phyloP scores from a whole-genome alignment of 2,888 invertebrate genomes.

The Machimus rusticus region DNA sequence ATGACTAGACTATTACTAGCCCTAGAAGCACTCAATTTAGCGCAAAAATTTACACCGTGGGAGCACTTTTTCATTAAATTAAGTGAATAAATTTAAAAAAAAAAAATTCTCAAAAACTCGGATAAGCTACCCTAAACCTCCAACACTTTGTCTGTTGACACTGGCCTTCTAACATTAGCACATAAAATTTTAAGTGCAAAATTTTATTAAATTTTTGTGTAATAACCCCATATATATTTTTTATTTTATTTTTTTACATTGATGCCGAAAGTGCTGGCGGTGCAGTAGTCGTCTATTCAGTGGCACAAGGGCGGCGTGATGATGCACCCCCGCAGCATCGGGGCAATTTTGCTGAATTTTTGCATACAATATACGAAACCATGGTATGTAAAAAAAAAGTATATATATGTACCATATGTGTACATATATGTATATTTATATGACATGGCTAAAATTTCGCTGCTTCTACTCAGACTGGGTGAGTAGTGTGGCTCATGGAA shows the following conservation, averaged over 20 bases:
- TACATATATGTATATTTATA: not conserved
- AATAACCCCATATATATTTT: not conserved
- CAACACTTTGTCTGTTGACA: not conserved
- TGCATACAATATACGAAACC: not conserved
- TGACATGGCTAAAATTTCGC: not conserved
- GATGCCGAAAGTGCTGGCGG: not conserved
- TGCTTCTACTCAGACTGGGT: not conserved
- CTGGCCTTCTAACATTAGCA: not conserved
- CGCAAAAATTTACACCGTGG: not conserved
- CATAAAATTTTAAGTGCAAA: not conserved
- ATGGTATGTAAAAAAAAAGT: not conserved
- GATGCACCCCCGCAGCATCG: not conserved
- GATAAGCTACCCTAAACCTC: not conserved
- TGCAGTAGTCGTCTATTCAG: not conserved
- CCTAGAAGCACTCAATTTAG: not conserved
- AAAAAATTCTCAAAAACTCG: not conserved
- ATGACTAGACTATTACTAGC: not conserved
- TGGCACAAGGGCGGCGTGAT: not conserved
- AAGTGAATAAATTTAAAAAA: not conserved
- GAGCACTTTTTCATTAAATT: not conserved
- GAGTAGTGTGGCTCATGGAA: not conserved
- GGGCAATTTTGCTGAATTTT: not conserved
- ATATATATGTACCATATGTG: not conserved
- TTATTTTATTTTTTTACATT: not conserved
- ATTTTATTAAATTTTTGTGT: constrained; percentile 11